Evolutionary conservation across 2,888 invertebrate genomes (phyloP), one percentile per base, ranked within the genome.

Genomic region (Leptinotarsa juncta): DNA sequence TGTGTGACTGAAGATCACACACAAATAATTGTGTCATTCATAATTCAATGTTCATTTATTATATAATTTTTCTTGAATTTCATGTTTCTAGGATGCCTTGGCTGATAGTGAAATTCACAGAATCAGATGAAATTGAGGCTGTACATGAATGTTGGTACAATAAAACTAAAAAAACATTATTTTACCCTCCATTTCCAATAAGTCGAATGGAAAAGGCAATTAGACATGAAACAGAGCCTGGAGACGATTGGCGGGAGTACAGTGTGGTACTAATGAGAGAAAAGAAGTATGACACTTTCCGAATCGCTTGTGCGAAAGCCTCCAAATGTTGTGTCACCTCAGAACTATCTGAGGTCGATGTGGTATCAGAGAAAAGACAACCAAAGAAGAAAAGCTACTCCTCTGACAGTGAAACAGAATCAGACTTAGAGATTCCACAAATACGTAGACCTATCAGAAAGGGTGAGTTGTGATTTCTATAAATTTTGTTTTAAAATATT

Each of bases 21-120:
- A 32, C 51, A 51, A 51, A 51, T n/a, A 51, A 51, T 15, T 15
- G 15, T 51, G 15, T 51, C 15, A 51, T 51, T 51, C 51, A 51
- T 51, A 51, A 51, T 51, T n/a, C 51, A 51, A 15, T 51, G 51
- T 15, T 51, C 51, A n/a, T 51, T 51, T 51, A 51, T 51, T n/a
- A 51, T 51, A 51, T 51, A n/a, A 51, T 51, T 51, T 51, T 51
- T n/a, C 15, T 51, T 51, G 51, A 51, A 51, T 51, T 51, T 51
- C 51, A n/a, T 51, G n/a, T 51, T 51, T 51, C 51, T 51, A 51
- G 51, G 51, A 51, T 51, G 51, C 51, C 51, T 51, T 51, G 51
- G 51, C 51, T 51, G 15, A 51, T 51, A 51, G 51, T 51, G 51
- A 51, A 51, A 51, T 51, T 51, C 51, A 51, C 51, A n/a, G 51